A percentile compares a stretch with the other conserved stretches of the same genome.
phyloP scores from a whole-genome alignment of 2,797 vertebrate genomes.

The Limnodromus scolopaceus region DNA sequence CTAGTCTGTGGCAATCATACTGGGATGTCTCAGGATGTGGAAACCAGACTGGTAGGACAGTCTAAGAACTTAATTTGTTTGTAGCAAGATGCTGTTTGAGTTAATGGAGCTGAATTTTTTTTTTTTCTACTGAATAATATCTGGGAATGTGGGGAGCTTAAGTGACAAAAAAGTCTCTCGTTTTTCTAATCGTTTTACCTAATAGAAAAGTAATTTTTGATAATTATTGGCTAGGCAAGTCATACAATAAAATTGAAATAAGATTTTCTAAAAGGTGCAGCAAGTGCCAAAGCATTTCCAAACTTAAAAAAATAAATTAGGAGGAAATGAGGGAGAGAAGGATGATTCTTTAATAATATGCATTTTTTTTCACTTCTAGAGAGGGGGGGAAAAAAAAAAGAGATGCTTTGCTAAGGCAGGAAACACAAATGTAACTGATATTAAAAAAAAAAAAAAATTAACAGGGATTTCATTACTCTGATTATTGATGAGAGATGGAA shows the following conservation, averaged over 20 bases:
- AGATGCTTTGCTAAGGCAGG: neutral
- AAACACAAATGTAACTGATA: neutral
- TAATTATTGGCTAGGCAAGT: neutral
- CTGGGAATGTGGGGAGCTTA: neutral
- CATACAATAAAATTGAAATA: neutral
- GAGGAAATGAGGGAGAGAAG: neutral
- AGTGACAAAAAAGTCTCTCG: neutral
- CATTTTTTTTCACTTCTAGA: neutral
- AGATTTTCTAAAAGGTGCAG: neutral
- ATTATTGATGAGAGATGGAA: slow-evolving; percentile 19
- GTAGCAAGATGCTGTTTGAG: neutral
- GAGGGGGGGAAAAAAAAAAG: no score
- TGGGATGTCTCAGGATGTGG: neutral
- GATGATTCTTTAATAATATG: neutral
- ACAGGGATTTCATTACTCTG: slow-evolving; percentile 31
- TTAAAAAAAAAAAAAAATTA: neutral
- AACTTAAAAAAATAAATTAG: no score
- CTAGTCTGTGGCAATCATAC: accelerated
- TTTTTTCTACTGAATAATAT: neutral
- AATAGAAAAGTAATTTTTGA: slow-evolving; percentile 3
- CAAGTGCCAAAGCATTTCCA: no score
- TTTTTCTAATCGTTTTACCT: neutral
- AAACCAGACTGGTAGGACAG: neutral
- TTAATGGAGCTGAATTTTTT: neutral
- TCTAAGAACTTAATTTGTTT: neutral